phyloP scores from a whole-genome alignment of 1,140 invertebrate species.

The Arctopsyche grandis region DNA sequence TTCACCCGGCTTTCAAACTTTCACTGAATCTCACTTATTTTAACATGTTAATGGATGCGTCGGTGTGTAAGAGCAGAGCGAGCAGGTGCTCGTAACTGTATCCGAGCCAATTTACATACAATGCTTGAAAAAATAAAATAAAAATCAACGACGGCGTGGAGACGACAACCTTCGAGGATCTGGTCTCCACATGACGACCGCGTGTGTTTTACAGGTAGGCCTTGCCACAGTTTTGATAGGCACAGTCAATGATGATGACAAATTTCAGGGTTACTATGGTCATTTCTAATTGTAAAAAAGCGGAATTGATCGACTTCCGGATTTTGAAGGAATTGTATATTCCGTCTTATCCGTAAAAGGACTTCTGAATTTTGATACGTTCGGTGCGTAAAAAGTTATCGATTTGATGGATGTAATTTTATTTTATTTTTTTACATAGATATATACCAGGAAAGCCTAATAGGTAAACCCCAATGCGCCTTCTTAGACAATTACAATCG shows the following conservation, averaged over 20 bases:
- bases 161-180: constrained; percentile 18
- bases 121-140: not conserved
- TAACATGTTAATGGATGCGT: constrained; percentile 42
- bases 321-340: too few relatives aligned
- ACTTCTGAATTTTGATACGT: too few relatives aligned
- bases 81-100: constrained; percentile 36
- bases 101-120: constrained; percentile 35
- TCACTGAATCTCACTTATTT: constrained; percentile 43
- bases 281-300: not conserved
- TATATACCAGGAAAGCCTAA: too few relatives aligned
- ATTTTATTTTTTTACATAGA: too few relatives aligned
- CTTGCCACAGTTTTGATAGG: constrained; percentile 13
- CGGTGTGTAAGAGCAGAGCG: constrained; percentile 20
- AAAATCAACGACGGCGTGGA: not conserved
- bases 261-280: not conserved
- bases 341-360: too few relatives aligned
- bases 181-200: not conserved
- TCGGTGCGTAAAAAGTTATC: too few relatives aligned
- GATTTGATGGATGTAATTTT: too few relatives aligned
- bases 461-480: too few relatives aligned
- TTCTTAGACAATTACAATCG: too few relatives aligned
- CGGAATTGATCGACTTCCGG: not conserved
- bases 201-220: not conserved
- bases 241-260: not conserved
- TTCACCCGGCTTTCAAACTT: constrained; percentile 32